Base-by-base conservation (phyloP, 2,888 invertebrate genomes). In the Chymomyza procnemis region DNA sequence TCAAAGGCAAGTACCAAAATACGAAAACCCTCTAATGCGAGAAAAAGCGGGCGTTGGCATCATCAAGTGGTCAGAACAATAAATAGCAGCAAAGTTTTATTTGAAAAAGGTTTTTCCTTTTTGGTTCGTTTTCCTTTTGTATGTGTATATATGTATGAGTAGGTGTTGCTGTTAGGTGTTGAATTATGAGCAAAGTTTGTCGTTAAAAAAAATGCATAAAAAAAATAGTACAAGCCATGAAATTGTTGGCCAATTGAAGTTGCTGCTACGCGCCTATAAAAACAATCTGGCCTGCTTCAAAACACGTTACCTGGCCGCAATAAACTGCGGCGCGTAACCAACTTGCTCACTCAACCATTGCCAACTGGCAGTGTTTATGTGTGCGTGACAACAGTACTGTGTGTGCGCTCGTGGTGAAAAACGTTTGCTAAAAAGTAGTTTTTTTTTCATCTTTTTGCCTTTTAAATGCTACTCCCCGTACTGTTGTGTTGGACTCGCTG, bases 51-150 rank as follows among this genome's bases (percentile, higher is more conserved):
- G 60, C 56, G 56, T 34, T 66, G 80, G 86, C 82, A 82, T 82
- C 81, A 81, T 81, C 81, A 81, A 81, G 81, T 81, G 81, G 81
- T 81, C 81, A 81, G 84, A 64, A 50, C 57, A 58, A 22, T 59
- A 55, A 54, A 50, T 41, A 58, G 46, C 52, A 75, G 50, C 71
- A 87, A 85, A 83, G 87, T 83, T 83, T 81, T 86, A 81, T 81
- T 81, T 86, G 81, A 86, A 81, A 86, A 81, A 81, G 76, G 79
- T 80, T 83, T 71, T n/a, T n/a, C n/a, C n/a, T n/a, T n/a, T n/a
- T n/a, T 59, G n/a, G n/a, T n/a, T 26, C 55, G 63, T 63, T 63
- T 59, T 21, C 4, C 30, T 52, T 50, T 22, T 22, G 22, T 22
- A 4, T 26, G 26, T 26, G 6, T 61, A 67, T 57, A 67, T 63